Conservation (phyloP, 2,888 invertebrate genomes). For the Onthophagus sagittarius region DNA sequence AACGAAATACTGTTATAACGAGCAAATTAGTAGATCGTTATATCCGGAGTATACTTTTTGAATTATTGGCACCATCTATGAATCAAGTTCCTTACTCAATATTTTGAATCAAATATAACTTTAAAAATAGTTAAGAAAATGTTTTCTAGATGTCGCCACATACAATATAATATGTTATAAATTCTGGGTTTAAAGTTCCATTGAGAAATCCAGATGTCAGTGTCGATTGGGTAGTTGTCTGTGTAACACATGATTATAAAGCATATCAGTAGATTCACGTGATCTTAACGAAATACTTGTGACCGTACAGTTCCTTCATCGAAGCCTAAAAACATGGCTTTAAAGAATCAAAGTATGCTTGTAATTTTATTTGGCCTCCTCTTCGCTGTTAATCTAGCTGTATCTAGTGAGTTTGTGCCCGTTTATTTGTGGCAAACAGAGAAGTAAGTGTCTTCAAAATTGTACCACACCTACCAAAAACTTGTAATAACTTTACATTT, state of each 20-base stretch:
- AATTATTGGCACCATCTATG: too few relatives aligned
- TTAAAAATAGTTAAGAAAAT: too few relatives aligned
- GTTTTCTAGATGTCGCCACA: background rate
- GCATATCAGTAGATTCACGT: slow-evolving; percentile 29
- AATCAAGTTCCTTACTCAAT: too few relatives aligned
- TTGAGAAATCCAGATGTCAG: slow-evolving; percentile 16
- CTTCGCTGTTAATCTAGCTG: slow-evolving; percentile 17
- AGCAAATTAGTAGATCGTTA: too few relatives aligned
- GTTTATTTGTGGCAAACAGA: slow-evolving; percentile 45
- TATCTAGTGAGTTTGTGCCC: slow-evolving; percentile 42
- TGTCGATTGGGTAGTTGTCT: slow-evolving; percentile 1
- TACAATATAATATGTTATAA: background rate
- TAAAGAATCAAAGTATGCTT: slow-evolving; percentile 17
- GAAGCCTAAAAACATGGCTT: slow-evolving; percentile 20
- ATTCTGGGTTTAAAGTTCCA: background rate
- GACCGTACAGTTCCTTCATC: slow-evolving; percentile 19
- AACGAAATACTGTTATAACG: too few relatives aligned
- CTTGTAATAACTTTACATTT: background rate
- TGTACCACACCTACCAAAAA: slow-evolving; percentile 31
- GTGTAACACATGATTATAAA: slow-evolving; percentile 29
- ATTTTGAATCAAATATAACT: too few relatives aligned
- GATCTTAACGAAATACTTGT: slow-evolving; percentile 28
- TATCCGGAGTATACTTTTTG: too few relatives aligned
- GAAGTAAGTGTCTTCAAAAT: slow-evolving; percentile 37
- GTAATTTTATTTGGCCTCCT: slow-evolving; percentile 19